Evolutionary conservation across 1,140 invertebrate genomes (phyloP).

Genomic region (Drosophila kikkawai): DNA sequence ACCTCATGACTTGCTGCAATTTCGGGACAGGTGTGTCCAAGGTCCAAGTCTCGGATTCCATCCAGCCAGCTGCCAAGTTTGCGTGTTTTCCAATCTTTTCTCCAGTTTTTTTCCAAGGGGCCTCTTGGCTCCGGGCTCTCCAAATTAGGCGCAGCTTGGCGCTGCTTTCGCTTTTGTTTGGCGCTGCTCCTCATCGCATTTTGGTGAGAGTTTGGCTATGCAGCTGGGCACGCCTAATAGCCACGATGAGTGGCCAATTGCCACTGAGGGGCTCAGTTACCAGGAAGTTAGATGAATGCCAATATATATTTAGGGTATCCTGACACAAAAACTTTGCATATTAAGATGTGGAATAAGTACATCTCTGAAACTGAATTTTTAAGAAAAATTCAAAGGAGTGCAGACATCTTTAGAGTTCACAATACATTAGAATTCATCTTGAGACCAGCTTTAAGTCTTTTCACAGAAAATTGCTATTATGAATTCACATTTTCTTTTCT

Average conservation of each 20-base stretch:
- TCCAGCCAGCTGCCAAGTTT: conserved; percentile 77
- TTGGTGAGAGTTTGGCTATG: conserved; percentile 21
- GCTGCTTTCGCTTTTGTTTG: conserved; percentile 31
- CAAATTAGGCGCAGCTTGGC: conserved; percentile 63
- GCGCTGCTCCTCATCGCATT: not conserved
- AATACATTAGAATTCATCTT: not conserved
- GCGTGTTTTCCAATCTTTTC: conserved; percentile 75
- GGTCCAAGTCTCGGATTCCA: conserved; percentile 64
- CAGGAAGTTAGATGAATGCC: not conserved
- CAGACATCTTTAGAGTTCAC: not conserved
- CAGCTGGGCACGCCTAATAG: conserved; percentile 29
- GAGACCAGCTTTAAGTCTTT: not conserved
- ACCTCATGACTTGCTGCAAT: conserved; percentile 74
- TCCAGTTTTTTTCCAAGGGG: conserved; percentile 38
- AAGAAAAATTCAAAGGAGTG: not conserved
- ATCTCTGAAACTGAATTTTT: no score
- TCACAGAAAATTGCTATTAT: conserved; percentile 24
- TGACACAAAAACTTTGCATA: not conserved
- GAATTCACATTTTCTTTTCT: conserved; percentile 3
- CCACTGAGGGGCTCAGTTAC: not conserved
- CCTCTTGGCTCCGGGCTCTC: conserved; percentile 19
- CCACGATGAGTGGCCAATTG: conserved; percentile 44
- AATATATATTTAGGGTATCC: not conserved
- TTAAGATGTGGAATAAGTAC: not conserved
- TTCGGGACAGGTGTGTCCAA: conserved; percentile 74